A percentile compares a stretch with the other conserved stretches of the same genome.
Conservation (phyloP, 2,797 vertebrate species). For the Mus caroli region DNA sequence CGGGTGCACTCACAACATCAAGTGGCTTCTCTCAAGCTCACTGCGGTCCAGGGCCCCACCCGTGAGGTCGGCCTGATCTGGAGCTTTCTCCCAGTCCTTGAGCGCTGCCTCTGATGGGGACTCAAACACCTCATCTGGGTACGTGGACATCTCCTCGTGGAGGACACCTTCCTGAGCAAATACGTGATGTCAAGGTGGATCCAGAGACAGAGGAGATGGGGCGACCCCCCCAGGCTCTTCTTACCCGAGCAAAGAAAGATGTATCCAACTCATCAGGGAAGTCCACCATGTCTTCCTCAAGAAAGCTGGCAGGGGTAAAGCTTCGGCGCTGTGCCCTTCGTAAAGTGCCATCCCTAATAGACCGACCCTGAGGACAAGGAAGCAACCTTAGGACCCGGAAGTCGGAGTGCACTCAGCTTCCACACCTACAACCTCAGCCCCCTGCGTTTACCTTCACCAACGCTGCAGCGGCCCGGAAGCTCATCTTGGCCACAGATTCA, state of each 20-base stretch:
- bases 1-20: constrained; percentile 95
- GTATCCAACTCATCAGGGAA: constrained; percentile 98
- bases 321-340: constrained; percentile 92
- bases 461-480: constrained; percentile 95
- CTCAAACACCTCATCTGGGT: constrained; percentile 97
- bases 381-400: fast-evolving
- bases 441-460: constrained; percentile 93
- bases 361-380: constrained; percentile 91
- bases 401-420: fast-evolving
- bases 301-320: constrained; percentile 95
- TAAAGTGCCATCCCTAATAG: constrained; percentile 90
- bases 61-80: constrained; percentile 92
- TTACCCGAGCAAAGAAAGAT: constrained; percentile 97
- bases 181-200: constrained; percentile 24
- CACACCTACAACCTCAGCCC: background rate
- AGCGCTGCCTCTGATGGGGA: constrained; percentile 94
- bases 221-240: constrained; percentile 30
- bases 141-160: constrained; percentile 96
- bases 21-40: constrained; percentile 96
- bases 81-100: constrained; percentile 90
- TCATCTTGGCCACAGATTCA: constrained; percentile 98
- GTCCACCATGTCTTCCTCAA: constrained; percentile 96
- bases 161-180: constrained; percentile 94
- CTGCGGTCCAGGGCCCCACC: constrained; percentile 95
- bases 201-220: background rate